Evolutionary conservation across 1,140 invertebrate genomes (phyloP).

Genomic region (Dendroctonus ponderosae): DNA sequence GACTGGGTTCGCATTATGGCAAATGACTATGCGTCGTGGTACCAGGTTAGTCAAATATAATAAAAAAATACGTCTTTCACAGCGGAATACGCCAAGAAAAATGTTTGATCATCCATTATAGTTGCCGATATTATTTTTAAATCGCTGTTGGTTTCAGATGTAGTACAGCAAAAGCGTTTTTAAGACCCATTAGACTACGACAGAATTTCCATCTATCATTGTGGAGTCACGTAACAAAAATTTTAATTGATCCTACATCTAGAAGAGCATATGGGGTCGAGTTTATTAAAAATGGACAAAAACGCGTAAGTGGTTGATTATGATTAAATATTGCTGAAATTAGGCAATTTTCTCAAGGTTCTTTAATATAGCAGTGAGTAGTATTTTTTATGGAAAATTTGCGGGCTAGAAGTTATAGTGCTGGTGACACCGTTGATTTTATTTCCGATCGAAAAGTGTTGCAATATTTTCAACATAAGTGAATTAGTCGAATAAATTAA

Average conservation of each 20-base stretch:
- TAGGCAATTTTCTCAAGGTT: background rate
- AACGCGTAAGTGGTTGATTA: slow-evolving; percentile 48
- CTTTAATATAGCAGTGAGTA: background rate
- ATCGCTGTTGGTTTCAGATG: slow-evolving; percentile 48
- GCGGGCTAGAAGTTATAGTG: too few relatives aligned
- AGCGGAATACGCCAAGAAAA: slow-evolving; percentile 67
- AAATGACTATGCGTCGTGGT: slow-evolving; percentile 78
- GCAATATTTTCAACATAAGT: too few relatives aligned
- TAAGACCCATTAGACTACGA: slow-evolving; percentile 70
- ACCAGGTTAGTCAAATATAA: slow-evolving; percentile 62
- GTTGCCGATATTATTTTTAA: slow-evolving; percentile 11
- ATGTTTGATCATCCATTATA: slow-evolving; percentile 75
- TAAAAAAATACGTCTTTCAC: slow-evolving; percentile 75
- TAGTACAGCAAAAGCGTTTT: slow-evolving; percentile 76
- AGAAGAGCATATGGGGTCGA: slow-evolving; percentile 75
- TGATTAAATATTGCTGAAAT: slow-evolving; percentile 37
- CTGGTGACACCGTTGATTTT: too few relatives aligned
- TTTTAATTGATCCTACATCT: slow-evolving; percentile 69
- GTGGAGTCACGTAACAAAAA: slow-evolving; percentile 72
- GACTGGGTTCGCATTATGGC: slow-evolving; percentile 77
- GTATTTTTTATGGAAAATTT: background rate
- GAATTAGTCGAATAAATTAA: too few relatives aligned
- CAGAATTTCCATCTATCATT: slow-evolving; percentile 73
- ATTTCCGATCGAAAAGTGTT: too few relatives aligned
- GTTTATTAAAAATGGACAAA: slow-evolving; percentile 67